Percentiles rank a stretch among this genome's conserved stretches.
Conservation (phyloP, 1,140 invertebrate genomes). For the Caerostris darwini region DNA sequence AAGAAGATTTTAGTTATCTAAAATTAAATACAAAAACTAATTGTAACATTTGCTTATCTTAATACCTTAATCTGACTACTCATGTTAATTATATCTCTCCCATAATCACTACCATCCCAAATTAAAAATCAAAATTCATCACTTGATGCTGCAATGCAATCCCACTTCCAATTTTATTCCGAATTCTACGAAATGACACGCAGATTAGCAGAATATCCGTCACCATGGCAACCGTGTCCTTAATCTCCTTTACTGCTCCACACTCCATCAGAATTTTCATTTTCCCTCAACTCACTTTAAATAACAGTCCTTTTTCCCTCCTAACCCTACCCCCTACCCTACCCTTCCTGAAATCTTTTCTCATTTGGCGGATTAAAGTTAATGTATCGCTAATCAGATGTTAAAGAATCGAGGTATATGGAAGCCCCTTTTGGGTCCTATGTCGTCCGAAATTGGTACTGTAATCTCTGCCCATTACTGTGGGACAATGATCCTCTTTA, state of each 20-base stretch:
- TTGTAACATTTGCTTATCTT: neutral
- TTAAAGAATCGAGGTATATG: neutral
- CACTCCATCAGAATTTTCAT: conserved; percentile 48
- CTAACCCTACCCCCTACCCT: neutral
- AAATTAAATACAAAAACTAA: neutral
- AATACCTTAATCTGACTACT: neutral
- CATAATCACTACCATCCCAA: conserved; percentile 7
- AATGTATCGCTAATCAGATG: conserved; percentile 72
- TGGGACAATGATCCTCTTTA: conserved; percentile 30
- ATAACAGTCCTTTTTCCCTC: neutral
- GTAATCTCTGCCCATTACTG: conserved; percentile 55
- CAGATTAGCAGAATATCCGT: conserved; percentile 39
- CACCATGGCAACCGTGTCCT: conserved; percentile 1
- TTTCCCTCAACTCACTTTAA: conserved; percentile 11
- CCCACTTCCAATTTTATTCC: conserved; percentile 13
- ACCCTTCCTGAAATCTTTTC: conserved; percentile 18
- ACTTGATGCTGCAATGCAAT: neutral
- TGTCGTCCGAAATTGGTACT: neutral
- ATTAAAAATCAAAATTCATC: conserved; percentile 42
- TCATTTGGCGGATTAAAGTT: conserved; percentile 57
- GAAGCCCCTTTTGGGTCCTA: neutral
- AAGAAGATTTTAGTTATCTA: neutral
- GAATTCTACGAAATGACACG: conserved; percentile 24
- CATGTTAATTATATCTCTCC: conserved; percentile 7
- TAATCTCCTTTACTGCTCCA: conserved; percentile 27